Percentiles rank a stretch among this genome's conserved stretches.
These are phyloP conservation scores for Hemibagrus wyckioides DNA, from an alignment of 2,113 vertebrate genomes.

Conservation along the genomic window DNA sequence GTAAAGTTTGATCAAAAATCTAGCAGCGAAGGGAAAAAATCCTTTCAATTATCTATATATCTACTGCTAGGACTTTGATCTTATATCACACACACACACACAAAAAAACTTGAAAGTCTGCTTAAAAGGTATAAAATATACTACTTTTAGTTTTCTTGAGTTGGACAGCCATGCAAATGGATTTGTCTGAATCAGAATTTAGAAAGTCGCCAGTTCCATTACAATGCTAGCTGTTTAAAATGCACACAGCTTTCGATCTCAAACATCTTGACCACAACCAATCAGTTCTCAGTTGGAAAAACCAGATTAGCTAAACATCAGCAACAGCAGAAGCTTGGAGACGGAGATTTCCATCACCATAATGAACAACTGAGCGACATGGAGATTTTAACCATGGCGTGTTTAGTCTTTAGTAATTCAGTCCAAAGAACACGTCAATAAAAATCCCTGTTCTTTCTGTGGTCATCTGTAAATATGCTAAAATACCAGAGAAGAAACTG, in stretches of 20 bases:
- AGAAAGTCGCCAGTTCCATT: not conserved
- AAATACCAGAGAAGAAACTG: not conserved
- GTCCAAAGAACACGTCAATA: not conserved
- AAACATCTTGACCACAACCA: not conserved
- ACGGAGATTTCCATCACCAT: not conserved
- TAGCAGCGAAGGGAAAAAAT: not conserved
- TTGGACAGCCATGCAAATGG: not conserved
- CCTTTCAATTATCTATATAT: constrained; percentile 2
- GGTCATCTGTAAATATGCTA: not conserved
- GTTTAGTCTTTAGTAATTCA: not conserved
- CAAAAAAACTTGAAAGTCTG: constrained; percentile 7
- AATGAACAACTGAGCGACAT: not conserved
- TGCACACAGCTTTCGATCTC: not conserved
- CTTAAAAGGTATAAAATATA: not conserved
- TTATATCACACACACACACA: constrained; percentile 7
- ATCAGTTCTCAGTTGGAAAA: not conserved
- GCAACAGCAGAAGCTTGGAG: not conserved
- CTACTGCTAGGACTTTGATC: constrained; percentile 9
- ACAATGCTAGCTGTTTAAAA: not conserved
- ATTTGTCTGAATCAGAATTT: not conserved
- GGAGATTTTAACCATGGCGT: not conserved
- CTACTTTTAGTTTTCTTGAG: no score
- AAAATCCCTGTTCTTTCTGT: not conserved
- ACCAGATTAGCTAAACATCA: not conserved
- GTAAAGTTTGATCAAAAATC: constrained; percentile 9